Percentiles rank a stretch among this genome's conserved stretches.
These are phyloP conservation scores for Macropus fuliginosus DNA, from an alignment of 2,797 vertebrate species.

Conservation along the genomic window DNA sequence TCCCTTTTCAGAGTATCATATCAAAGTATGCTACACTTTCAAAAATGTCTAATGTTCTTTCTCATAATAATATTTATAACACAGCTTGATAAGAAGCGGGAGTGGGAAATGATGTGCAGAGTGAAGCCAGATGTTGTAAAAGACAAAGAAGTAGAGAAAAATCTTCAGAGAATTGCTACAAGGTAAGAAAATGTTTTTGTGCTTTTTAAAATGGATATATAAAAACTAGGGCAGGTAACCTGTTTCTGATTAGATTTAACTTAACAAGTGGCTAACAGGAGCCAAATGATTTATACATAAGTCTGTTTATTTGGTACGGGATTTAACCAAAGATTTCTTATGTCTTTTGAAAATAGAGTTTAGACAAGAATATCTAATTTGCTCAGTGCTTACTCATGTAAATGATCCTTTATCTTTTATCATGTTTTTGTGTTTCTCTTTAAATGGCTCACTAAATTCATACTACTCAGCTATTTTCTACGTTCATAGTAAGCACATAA, in stretches of 20 bases:
- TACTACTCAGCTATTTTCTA: background rate
- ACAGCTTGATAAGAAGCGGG: constrained; percentile 90
- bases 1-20: constrained; percentile 42
- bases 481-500: background rate
- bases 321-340: constrained; percentile 71
- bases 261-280: constrained; percentile 75
- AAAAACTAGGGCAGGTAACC: constrained; percentile 67
- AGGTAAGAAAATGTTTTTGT: constrained; percentile 87
- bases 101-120: constrained; percentile 95
- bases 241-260: constrained; percentile 76
- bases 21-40: constrained; percentile 71
- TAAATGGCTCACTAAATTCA: constrained; percentile 33
- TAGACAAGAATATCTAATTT: constrained; percentile 64
- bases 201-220: constrained; percentile 36
- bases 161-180: constrained; percentile 94
- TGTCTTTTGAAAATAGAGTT: constrained; percentile 72
- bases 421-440: constrained; percentile 38
- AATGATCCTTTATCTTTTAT: constrained; percentile 62
- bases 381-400: constrained; percentile 57
- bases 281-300: constrained; percentile 72
- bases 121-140: constrained; percentile 93
- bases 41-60: constrained; percentile 75
- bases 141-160: constrained; percentile 91
- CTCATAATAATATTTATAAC: constrained; percentile 82
- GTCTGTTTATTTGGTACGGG: constrained; percentile 56